Base-by-base conservation (phyloP, 2,888 invertebrate species). In the Archips xylosteana region DNA sequence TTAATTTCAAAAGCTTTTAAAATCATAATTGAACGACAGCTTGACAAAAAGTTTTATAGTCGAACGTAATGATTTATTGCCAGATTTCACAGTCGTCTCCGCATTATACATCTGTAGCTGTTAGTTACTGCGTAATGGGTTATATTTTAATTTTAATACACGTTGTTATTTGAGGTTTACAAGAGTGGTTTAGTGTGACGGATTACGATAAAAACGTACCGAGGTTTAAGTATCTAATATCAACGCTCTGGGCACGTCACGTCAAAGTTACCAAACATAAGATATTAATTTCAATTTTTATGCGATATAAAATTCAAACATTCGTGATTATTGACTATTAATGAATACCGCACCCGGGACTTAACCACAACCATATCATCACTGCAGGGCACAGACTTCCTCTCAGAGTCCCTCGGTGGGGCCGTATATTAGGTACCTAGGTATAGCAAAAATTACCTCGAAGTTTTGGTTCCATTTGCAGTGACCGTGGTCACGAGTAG, bases 31-130 rank as follows among this genome's bases (percentile, higher is more conserved):
- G 75, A 76, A 80, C 80, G 81, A 70, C 76, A 45, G 69, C 60
- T 39, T 83, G 87, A 91, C 90, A 91, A 90, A 91, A 91, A 91
- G 86, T 89, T 91, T 91, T 89, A 91, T 88, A 85, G 88, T 80
- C 83, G 80, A 77, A 80, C 82, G 78, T 78, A 81, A 83, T 92
- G 92, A 92, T 92, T 92, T 92, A 92, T 82, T 78, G 77, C 86
- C 85, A 83, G 87, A 91, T 91, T 90, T 90, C 87, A 89, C 86
- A 87, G 88, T 80, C 86, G 72, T 74, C 76, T 64, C 76, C 36
- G 60, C 67, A 12, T 62, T 42, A 51, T 78, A 78, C 78, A 79
- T 80, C 78, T 80, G 77, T 78, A 72, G 61, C 59, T 32, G 61
- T 68, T 49, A 47, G 66, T 68, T 70, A 72, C 67, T 65, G 64